Evolutionary conservation across 30 jellyfish, hydroid and myxozoan genomes (phyloP).

Genomic region (Calvadosia cruxmelitensis): DNA sequence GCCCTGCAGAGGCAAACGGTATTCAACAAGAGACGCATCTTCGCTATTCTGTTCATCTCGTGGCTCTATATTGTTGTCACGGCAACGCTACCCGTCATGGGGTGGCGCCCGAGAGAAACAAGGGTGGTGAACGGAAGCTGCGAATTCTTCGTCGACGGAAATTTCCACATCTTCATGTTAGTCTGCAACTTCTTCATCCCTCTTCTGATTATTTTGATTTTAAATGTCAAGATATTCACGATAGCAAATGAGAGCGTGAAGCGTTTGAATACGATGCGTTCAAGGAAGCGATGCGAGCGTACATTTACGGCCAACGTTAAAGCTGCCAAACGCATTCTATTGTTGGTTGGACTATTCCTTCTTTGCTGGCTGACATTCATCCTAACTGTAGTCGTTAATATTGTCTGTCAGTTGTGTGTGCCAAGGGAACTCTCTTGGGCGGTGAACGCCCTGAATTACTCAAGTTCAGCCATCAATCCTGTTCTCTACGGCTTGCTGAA

Average conservation of each 20-base stretch:
- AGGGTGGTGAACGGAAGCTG: slow-evolving; percentile 18
- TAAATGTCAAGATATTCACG: slow-evolving; percentile 50
- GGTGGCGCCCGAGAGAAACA: slow-evolving; percentile 26
- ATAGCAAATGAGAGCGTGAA: slow-evolving; percentile 60
- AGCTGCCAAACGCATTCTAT: slow-evolving; percentile 68
- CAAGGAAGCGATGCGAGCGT: slow-evolving; percentile 26
- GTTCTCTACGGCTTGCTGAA: slow-evolving; percentile 68
- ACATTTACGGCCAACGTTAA: slow-evolving; percentile 58
- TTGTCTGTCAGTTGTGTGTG: slow-evolving; percentile 21
- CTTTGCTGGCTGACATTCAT: slow-evolving; percentile 57
- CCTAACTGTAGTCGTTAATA: slow-evolving; percentile 33
- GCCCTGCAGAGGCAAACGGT: slow-evolving; percentile 45
- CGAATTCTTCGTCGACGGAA: slow-evolving; percentile 15
- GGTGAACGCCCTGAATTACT: slow-evolving; percentile 40
- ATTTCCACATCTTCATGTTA: slow-evolving; percentile 40
- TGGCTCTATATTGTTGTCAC: slow-evolving; percentile 53
- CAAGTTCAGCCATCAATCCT: slow-evolving; percentile 63
- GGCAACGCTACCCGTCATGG: slow-evolving; percentile 55
- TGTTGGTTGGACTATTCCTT: slow-evolving; percentile 63
- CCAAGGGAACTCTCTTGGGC: slow-evolving; percentile 46
- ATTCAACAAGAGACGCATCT: slow-evolving; percentile 32
- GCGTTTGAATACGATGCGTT: slow-evolving; percentile 29
- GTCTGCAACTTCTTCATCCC: slow-evolving; percentile 57
- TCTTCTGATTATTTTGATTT: slow-evolving; percentile 23
- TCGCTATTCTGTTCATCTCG: slow-evolving; percentile 23